These are phyloP conservation scores for Manis crassicaudata DNA, from an alignment of 2,797 vertebrate species.

Conservation along the genomic window DNA sequence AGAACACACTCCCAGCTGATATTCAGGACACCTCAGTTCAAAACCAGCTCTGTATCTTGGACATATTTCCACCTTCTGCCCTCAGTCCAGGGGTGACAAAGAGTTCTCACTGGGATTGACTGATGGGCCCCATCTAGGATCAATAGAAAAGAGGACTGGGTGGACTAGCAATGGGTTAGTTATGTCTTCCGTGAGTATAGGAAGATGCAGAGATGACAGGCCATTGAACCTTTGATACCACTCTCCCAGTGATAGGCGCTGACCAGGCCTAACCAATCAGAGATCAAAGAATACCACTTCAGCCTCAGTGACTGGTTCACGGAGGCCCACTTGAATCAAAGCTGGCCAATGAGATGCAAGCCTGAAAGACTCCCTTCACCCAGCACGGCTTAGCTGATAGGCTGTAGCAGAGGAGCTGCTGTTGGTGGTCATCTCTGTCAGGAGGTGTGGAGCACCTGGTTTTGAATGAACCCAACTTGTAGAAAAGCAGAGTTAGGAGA, in stretches of 20 bases:
- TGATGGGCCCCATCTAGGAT: neutral
- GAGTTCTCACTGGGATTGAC: no score
- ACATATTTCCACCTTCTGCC: rapidly evolving
- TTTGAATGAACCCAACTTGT: neutral
- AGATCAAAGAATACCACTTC: neutral
- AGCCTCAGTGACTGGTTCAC: neutral
- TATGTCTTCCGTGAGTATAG: neutral
- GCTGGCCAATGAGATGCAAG: neutral
- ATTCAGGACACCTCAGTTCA: neutral
- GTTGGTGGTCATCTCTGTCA: neutral
- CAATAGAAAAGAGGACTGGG: no score
- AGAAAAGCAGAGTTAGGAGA: neutral
- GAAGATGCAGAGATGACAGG: neutral
- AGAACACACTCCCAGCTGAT: neutral
- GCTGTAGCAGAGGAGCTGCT: neutral
- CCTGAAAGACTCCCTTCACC: neutral
- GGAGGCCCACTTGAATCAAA: neutral
- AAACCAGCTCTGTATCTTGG: neutral
- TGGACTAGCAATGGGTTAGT: neutral
- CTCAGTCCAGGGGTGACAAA: neutral
- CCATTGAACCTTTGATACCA: neutral
- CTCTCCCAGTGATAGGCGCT: neutral
- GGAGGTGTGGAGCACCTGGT: neutral
- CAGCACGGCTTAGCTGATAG: neutral
- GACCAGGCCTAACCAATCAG: neutral